Evolutionary conservation across 64 coral and sea anemone genomes (phyloP).

Genomic region (Acropora yongei): DNA sequence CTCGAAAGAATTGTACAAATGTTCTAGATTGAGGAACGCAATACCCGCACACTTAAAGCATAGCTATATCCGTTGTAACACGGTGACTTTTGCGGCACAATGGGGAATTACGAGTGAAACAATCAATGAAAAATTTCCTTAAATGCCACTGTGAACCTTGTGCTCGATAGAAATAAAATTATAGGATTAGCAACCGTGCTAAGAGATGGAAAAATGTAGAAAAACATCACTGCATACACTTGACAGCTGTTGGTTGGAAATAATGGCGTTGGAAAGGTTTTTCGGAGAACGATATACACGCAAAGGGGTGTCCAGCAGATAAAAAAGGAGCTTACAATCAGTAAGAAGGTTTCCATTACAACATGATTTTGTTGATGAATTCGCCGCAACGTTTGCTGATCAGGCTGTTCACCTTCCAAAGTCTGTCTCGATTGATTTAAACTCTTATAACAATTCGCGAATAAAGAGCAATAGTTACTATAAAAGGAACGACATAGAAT

Average conservation of each 20-base stretch:
- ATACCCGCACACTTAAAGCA: no score
- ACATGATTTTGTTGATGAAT: neutral
- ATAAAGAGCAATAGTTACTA: no score
- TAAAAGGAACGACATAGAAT: no score
- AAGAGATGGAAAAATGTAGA: conserved; percentile 19
- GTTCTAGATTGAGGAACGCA: no score
- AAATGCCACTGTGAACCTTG: neutral
- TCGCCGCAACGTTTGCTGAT: no score
- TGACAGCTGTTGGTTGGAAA: neutral
- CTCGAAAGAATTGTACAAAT: no score
- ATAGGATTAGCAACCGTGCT: neutral
- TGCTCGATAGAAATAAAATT: neutral
- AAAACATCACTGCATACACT: neutral
- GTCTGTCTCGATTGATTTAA: rapidly evolving
- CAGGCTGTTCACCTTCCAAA: no score
- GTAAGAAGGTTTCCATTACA: neutral
- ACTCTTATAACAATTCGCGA: no score
- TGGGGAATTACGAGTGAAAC: neutral
- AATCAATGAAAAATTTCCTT: neutral
- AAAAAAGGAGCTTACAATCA: neutral
- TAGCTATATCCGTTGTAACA: neutral
- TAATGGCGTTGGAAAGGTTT: neutral
- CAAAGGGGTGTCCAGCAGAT: conserved; percentile 8
- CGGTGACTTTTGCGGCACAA: neutral
- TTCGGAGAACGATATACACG: neutral